Evolutionary conservation across 1,140 invertebrate genomes (phyloP).

Genomic region (Drosophila quadrilineata): DNA sequence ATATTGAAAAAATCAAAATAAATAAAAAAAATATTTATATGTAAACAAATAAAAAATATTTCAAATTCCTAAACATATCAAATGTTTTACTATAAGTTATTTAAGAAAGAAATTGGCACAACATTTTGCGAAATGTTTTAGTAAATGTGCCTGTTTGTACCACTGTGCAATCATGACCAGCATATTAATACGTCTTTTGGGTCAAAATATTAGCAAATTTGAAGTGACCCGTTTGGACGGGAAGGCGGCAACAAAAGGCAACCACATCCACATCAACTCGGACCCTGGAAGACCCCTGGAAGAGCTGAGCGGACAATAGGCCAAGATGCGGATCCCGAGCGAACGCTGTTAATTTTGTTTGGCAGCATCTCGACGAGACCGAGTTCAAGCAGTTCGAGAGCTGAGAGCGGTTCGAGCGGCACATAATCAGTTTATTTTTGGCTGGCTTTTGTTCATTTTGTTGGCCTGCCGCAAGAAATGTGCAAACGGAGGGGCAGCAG

Average conservation of each 20-base stretch:
- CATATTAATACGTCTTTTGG: slow-evolving; percentile 57
- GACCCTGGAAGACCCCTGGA: neutral
- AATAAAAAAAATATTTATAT: too few relatives aligned
- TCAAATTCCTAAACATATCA: too few relatives aligned
- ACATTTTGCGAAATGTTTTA: neutral
- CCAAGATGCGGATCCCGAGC: neutral
- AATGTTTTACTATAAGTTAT: too few relatives aligned
- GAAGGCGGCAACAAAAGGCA: slow-evolving; percentile 24
- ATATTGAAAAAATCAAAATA: too few relatives aligned
- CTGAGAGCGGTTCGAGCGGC: too few relatives aligned
- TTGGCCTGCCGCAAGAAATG: slow-evolving; percentile 7
- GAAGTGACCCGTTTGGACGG: slow-evolving; percentile 56
- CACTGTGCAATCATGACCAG: slow-evolving; percentile 52
- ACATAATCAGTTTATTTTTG: slow-evolving; percentile 79
- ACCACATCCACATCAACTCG: slow-evolving; percentile 1
- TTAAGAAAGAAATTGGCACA: too few relatives aligned
- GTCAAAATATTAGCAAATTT: slow-evolving; percentile 79
- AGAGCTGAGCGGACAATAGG: slow-evolving; percentile 9
- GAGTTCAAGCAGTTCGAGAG: slow-evolving; percentile 32
- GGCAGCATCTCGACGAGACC: slow-evolving; percentile 10
- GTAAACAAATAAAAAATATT: too few relatives aligned
- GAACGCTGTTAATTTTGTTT: slow-evolving; percentile 63
- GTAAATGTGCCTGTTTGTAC: slow-evolving; percentile 1
- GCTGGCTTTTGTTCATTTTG: slow-evolving; percentile 37
- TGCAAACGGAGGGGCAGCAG: slow-evolving; percentile 6